Evolutionary conservation across 2,113 vertebrate genomes (phyloP).

Genomic region (Mustelus asterias): DNA sequence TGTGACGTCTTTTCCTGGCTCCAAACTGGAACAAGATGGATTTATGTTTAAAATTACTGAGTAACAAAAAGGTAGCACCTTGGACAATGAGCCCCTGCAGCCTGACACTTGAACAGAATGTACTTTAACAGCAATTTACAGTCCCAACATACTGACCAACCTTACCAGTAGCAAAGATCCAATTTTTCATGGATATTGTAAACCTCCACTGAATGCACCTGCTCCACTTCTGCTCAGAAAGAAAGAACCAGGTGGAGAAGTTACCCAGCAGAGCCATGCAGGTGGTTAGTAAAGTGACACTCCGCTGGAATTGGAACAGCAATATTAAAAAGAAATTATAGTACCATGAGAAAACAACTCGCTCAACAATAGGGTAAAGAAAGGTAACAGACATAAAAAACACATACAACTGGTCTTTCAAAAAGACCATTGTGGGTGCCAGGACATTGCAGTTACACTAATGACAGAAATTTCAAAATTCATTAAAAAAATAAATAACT

Average conservation of each 20-base stretch:
- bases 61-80: neutral
- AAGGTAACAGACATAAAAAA: neutral
- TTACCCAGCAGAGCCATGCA: neutral
- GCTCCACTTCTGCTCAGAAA: neutral
- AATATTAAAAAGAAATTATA: neutral
- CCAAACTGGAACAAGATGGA: neutral
- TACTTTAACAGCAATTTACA: neutral
- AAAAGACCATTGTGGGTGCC: neutral
- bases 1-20: neutral
- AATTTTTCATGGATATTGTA: conserved; percentile 14
- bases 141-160: neutral
- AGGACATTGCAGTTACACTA: neutral
- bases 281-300: neutral
- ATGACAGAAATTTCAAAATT: neutral
- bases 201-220: neutral
- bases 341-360: neutral
- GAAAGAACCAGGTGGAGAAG: neutral
- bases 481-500: neutral
- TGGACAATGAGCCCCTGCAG: neutral
- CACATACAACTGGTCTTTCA: neutral
- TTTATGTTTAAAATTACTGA: too few species aligned
- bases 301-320: neutral
- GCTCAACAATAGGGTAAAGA: neutral
- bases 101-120: neutral
- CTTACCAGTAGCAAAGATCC: neutral